Conservation (phyloP, 35 echinoderm and acorn worm species). For the Strongylocentrotus purpuratus region DNA sequence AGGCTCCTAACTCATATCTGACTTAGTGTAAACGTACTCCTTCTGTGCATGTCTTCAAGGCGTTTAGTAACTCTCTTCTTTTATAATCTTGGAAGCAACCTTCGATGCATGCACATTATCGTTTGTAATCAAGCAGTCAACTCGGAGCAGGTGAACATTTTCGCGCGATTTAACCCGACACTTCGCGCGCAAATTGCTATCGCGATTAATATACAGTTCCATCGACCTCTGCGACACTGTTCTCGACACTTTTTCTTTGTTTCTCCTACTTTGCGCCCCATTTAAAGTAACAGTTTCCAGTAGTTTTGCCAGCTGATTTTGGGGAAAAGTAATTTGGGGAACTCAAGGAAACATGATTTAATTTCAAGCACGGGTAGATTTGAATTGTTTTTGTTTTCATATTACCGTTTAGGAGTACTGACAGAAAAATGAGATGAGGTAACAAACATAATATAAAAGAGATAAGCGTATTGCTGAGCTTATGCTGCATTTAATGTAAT, state of each 20-base stretch:
- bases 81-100: background rate
- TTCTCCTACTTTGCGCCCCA: background rate
- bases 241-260: background rate
- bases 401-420: background rate
- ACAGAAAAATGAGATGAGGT: too few relatives aligned
- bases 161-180: slow-evolving; percentile 16
- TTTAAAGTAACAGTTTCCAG: background rate
- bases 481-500: background rate
- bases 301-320: background rate
- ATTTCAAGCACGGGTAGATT: background rate
- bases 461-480: too few relatives aligned
- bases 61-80: background rate
- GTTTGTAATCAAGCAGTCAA: slow-evolving; percentile 15
- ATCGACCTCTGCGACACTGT: background rate
- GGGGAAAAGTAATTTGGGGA: background rate
- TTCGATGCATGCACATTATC: background rate
- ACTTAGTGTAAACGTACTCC: background rate
- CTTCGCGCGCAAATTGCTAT: slow-evolving; percentile 20
- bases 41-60: background rate
- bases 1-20: background rate
- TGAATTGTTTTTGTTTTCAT: background rate
- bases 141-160: slow-evolving; percentile 21
- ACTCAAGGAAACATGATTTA: background rate
- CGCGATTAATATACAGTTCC: background rate
- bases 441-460: too few relatives aligned